Base-by-base conservation (phyloP, 2,113 vertebrate species). In the Gobius niger region DNA sequence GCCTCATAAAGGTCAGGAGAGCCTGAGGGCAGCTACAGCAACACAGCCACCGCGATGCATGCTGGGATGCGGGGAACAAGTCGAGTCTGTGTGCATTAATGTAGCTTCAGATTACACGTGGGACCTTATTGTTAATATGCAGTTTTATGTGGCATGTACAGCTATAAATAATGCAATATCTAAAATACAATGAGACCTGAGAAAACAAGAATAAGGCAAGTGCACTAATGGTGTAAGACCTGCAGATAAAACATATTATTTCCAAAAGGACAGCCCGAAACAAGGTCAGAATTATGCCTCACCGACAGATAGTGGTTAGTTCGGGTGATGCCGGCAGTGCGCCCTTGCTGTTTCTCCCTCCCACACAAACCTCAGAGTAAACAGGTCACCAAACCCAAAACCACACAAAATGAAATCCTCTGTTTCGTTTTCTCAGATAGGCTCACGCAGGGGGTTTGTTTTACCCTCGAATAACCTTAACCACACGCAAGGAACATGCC, bases 1-100 rank as follows among this genome's bases (percentile, higher is more conserved):
- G 81, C 65, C 70, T 88, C 80, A 82, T 77, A 86, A 82, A 88
- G 87, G 87, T 87, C 87, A 85, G 65, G n/a, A 53, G 72, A 74
- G 84, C 83, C 81, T 11, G 65, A 85, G 82, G 89, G 78, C 52
- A 77, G 68, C 76, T 67, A 70, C 75, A 81, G 64, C 77, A 60
- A 59, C 76, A 82, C 64, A 69, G 71, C 34, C 47, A 70, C 66
- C 75, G 84, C 82, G 81, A 82, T 16, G 84, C 70, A 88, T 87
- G 68, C 61, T 87, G 82, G 86, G 84, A 81, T 40, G 56, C 16
- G 19, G 19, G 18, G 19, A 73, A 70, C 49, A 63, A 63, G 57
- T 54, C 60, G 46, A 70, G 63, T 67, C 52, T 70, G 69, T 82
- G 60, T 77, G 54, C 75, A 44, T 81, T 63, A 78, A 34, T 66